Conservation (phyloP, 2,113 vertebrate species). For the Mesocricetus auratus region DNA sequence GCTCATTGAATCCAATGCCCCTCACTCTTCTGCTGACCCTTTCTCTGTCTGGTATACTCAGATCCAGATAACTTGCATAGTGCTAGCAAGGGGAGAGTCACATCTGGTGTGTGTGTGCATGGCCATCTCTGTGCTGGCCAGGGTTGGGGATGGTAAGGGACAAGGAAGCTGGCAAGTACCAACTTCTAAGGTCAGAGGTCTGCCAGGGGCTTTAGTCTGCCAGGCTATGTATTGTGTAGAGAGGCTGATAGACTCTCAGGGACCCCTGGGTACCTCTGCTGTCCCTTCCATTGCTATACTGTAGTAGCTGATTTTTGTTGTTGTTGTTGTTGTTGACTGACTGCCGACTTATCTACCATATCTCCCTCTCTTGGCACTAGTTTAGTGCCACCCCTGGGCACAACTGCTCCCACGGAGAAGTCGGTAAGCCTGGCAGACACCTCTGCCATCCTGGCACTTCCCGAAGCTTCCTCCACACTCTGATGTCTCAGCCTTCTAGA, state of each 20-base stretch:
- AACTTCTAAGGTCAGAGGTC: not conserved
- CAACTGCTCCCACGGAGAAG: not conserved
- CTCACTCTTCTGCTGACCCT: not conserved
- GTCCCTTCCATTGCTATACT: not conserved
- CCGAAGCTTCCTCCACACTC: not conserved
- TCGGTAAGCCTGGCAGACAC: not conserved
- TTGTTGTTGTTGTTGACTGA: not conserved
- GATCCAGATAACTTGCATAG: not conserved
- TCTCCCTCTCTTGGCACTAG: too few relatives aligned
- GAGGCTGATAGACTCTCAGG: not conserved
- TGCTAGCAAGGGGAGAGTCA: not conserved
- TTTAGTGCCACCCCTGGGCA: not conserved
- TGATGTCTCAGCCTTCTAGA: not conserved
- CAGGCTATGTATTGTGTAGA: fast-evolving
- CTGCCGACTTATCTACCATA: not conserved
- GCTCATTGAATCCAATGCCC: not conserved
- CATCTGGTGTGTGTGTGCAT: not conserved
- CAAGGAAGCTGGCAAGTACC: not conserved
- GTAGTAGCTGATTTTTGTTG: not conserved
- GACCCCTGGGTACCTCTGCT: not conserved
- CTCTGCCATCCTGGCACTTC: not conserved
- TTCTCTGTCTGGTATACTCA: not conserved
- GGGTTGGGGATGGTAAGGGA: not conserved
- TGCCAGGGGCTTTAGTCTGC: not conserved
- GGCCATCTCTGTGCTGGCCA: not conserved